These are phyloP conservation scores for Epinephelus lanceolatus DNA, from an alignment of 2,113 vertebrate species.

Conservation along the genomic window DNA sequence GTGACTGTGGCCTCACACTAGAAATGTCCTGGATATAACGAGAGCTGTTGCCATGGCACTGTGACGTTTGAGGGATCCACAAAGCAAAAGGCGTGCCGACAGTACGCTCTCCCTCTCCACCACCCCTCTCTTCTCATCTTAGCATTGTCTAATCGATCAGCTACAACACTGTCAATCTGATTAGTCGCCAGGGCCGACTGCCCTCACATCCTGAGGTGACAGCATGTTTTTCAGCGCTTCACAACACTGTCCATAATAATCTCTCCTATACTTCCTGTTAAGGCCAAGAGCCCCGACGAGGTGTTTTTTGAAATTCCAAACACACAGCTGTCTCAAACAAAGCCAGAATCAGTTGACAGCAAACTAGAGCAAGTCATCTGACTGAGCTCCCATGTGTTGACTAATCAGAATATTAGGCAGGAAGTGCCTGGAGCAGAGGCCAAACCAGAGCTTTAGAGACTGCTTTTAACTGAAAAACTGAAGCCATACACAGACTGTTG, in stretches of 20 bases:
- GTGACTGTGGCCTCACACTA: slow-evolving; percentile 55
- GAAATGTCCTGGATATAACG: slow-evolving; percentile 55
- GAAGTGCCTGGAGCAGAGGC: not conserved
- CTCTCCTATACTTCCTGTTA: not conserved
- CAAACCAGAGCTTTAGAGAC: not conserved
- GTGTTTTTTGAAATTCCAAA: not conserved
- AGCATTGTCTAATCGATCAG: slow-evolving; percentile 6
- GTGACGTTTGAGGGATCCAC: slow-evolving; percentile 54
- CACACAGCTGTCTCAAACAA: not conserved
- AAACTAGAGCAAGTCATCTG: not conserved
- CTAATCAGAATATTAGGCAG: not conserved
- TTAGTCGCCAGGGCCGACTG: slow-evolving; percentile 2
- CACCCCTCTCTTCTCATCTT: not conserved
- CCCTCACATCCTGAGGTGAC: slow-evolving; percentile 12
- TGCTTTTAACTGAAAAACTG: not conserved
- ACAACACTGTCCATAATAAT: slow-evolving; percentile 31
- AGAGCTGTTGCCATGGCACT: slow-evolving; percentile 76
- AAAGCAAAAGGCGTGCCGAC: slow-evolving; percentile 27
- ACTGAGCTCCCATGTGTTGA: not conserved
- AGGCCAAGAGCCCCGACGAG: not conserved
- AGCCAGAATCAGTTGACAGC: not conserved
- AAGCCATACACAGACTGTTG: not conserved
- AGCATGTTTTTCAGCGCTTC: not conserved
- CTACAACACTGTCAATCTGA: slow-evolving; percentile 25
- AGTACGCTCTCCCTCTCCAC: not conserved